A percentile compares a stretch with the other conserved stretches of the same genome.
These are phyloP conservation scores for Meteorus sp. DNA, from an alignment of 1,140 invertebrate species.

Conservation along the genomic window DNA sequence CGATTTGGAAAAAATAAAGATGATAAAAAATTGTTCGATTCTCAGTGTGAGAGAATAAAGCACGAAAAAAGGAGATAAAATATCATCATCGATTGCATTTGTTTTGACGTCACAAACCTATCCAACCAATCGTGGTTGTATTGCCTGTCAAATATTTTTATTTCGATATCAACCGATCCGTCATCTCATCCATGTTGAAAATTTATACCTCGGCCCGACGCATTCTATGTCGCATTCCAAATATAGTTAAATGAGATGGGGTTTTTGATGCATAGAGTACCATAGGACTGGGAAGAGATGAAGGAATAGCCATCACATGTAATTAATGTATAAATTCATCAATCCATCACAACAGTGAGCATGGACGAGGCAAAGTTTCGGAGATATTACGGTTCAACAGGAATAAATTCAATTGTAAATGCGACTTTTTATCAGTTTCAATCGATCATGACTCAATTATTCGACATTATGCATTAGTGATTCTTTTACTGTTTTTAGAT, in stretches of 20 bases:
- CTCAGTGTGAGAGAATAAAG: no score
- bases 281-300: not conserved
- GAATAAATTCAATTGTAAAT: slow-evolving; percentile 34
- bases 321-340: slow-evolving; percentile 4
- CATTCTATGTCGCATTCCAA: not conserved
- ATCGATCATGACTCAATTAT: not conserved
- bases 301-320: not conserved
- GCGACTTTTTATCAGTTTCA: slow-evolving; percentile 4
- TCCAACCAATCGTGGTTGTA: slow-evolving; percentile 1
- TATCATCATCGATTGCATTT: slow-evolving; percentile 2
- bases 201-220: not conserved
- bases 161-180: slow-evolving; percentile 7
- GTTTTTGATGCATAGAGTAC: slow-evolving; percentile 5
- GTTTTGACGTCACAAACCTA: not conserved
- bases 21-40: no score
- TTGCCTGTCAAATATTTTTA: slow-evolving; percentile 17
- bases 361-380: slow-evolving; percentile 36
- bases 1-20: no score
- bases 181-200: not conserved
- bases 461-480: not conserved
- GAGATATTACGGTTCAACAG: slow-evolving; percentile 34
- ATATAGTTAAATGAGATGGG: not conserved
- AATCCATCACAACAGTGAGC: slow-evolving; percentile 14
- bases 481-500: slow-evolving; percentile 34
- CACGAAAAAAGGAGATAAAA: no score